phyloP scores from a whole-genome alignment of 2,797 vertebrate species.

The Pteronotus mesoamericanus region DNA sequence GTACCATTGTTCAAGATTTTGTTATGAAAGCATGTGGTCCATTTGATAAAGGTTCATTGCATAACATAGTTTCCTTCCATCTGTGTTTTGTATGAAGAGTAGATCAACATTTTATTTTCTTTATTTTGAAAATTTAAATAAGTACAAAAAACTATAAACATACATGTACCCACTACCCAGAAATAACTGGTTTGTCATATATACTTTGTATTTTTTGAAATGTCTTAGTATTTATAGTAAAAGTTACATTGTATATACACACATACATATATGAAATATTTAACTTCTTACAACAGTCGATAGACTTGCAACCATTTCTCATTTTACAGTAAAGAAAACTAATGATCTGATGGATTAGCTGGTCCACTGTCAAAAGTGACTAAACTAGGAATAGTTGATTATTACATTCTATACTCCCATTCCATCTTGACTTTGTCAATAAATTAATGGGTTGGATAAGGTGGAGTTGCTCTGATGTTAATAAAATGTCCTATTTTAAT shows the following conservation, averaged over 20 bases:
- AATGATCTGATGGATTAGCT: neutral
- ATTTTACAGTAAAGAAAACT: neutral
- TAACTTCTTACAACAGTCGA: neutral
- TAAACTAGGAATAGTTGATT: neutral
- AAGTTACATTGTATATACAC: neutral
- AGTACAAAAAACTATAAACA: neutral
- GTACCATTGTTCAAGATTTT: neutral
- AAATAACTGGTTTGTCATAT: conserved; percentile 35
- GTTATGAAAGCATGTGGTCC: neutral
- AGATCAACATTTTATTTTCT: neutral
- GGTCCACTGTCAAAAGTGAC: neutral
- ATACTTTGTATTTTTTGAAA: conserved; percentile 49
- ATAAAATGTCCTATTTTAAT: conserved; percentile 4
- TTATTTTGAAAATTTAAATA: conserved; percentile 33
- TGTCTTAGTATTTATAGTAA: neutral
- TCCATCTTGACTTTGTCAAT: neutral
- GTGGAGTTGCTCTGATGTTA: neutral
- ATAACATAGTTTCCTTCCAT: neutral
- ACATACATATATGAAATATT: neutral
- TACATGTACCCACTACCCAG: neutral
- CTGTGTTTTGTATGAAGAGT: conserved; percentile 6
- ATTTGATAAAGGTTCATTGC: neutral
- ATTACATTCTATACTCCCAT: neutral
- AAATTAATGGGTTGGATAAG: neutral
- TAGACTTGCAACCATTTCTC: neutral